Evolutionary conservation across 2,888 invertebrate species (phyloP), one percentile per base, ranked within the genome.

Genomic region (Eulithis prunata): DNA sequence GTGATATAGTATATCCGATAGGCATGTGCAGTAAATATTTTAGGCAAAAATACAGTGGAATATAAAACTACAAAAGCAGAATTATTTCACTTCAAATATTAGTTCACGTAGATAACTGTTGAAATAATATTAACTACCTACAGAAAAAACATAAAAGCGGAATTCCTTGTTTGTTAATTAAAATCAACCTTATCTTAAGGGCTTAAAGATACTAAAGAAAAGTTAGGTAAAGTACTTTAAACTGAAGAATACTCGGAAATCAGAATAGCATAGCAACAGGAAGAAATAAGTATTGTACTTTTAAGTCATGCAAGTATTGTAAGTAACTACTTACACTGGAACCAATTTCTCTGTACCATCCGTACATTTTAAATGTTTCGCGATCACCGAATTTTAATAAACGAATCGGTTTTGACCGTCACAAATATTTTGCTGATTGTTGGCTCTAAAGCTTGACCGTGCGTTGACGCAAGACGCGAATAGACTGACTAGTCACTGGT

Each of bases 281-380:
- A 51, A 41, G 10, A 41, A 10, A 10, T 28, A 51, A 11, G 38
- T 7, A 3, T 36, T 38, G 11, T 28, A 49, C 10, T 47, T 47
- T 43, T 8, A 58, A 52, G 11, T 28, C 51, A 64, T 59, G 60
- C 54, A 62, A 56, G 12, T 60, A 58, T 51, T 49, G 12, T 43
- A 54, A 21, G 21, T 49, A 61, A 38, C 13, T 73, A 75, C 74
- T 73, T 67, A 75, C 73, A 53, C 64, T 53, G 60, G 43, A 62
- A 66, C 54, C 57, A 59, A 43, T 60, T 52, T 68, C 63, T 56
- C 53, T 62, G 64, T 60, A 70, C 63, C 54, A 62, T 55, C 65
- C 66, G 63, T 65, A 62, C 62, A 65, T 65, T 8, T 47, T 36
- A 41, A 61, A 49, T 55, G 0, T 36, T 38, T 45, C 21, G 45